These are phyloP conservation scores for Phenganax subtilis DNA, from an alignment of 92 coral and sea anemone species.

Conservation along the genomic window DNA sequence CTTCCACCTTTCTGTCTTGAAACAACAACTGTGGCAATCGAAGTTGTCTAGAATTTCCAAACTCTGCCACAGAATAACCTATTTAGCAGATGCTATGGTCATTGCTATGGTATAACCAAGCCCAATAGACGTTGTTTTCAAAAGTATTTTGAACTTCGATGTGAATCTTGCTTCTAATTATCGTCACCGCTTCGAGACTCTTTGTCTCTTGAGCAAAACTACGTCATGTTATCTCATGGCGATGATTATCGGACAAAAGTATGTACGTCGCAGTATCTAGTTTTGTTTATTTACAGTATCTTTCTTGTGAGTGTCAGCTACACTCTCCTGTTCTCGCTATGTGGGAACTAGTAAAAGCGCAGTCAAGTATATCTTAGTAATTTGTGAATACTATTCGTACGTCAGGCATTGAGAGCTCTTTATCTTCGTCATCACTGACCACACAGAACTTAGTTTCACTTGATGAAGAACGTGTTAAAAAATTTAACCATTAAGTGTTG, in stretches of 20 bases:
- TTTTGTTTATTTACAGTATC: conserved; percentile 1
- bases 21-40: too few species aligned
- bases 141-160: too few species aligned
- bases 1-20: too few species aligned
- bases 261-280: neutral
- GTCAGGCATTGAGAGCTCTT: conserved; percentile 7
- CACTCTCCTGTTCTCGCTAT: neutral
- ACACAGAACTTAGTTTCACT: neutral
- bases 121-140: too few species aligned
- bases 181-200: conserved; percentile 7
- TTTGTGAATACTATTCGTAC: neutral
- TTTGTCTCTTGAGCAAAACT: neutral
- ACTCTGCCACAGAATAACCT: too few species aligned
- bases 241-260: conserved; percentile 18
- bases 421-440: neutral
- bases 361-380: neutral
- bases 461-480: conserved; percentile 3
- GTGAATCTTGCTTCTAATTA: neutral
- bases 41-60: too few species aligned
- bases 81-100: too few species aligned
- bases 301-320: neutral
- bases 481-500: neutral
- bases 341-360: neutral
- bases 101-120: too few species aligned
- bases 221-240: conserved; percentile 9